phyloP scores from a whole-genome alignment of 2,113 vertebrate species.

The Rhabdornis inornatus region DNA sequence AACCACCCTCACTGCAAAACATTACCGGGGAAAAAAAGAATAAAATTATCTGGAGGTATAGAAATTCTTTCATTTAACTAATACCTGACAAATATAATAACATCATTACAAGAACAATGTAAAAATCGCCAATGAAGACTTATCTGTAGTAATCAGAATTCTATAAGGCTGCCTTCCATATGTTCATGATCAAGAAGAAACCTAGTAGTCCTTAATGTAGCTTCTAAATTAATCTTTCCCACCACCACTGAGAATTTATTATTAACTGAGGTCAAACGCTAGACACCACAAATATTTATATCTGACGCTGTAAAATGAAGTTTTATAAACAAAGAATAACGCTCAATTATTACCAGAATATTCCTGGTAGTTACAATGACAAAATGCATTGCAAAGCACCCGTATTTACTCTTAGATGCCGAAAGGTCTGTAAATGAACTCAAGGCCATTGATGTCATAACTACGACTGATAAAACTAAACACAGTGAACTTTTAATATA shows the following conservation, averaged over 20 bases:
- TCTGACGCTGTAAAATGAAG: neutral
- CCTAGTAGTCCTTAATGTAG: neutral
- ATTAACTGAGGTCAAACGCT: neutral
- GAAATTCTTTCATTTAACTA: neutral
- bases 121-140: neutral
- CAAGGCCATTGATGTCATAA: neutral
- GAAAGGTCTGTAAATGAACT: conserved; percentile 19
- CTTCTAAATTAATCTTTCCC: neutral
- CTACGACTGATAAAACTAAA: neutral
- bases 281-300: neutral
- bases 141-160: neutral
- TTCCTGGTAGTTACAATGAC: neutral
- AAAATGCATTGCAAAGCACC: neutral
- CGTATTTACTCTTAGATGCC: neutral
- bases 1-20: neutral
- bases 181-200: neutral
- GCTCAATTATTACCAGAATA: neutral
- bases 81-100: neutral
- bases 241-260: neutral
- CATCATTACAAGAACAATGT: neutral
- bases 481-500: neutral
- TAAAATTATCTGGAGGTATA: neutral
- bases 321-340: neutral
- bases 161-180: neutral
- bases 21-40: neutral